Base-by-base conservation (phyloP, 2,888 invertebrate genomes). In the Zaprionus obscuricornis region DNA sequence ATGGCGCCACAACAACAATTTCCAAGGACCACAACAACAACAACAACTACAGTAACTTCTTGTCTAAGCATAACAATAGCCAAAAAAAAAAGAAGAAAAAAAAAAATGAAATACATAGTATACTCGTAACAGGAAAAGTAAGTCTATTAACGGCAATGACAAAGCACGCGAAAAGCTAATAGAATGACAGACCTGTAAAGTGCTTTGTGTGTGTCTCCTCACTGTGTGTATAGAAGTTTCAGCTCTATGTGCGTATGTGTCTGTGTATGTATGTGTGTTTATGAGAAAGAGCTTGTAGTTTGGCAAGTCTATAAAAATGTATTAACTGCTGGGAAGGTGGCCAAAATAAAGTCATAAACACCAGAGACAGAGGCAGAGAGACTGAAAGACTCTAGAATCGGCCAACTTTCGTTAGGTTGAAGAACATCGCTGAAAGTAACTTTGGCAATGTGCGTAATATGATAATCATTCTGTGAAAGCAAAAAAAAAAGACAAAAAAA, bases 101-200 rank as follows among this genome's bases (percentile, higher is more conserved):
- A 43, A 29, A 24, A 22, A 36, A 52, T 13, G 45, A 37, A 27
- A 20, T 43, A 26, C 39, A 57, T 33, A 56, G 57, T 47, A 39
- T 43, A 3, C 34, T 16, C 10, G 6, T 3, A 49, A 50, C 50
- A 58, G 62, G 50, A 55, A 72, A 86, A 77, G 74, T 74, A 84
- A 77, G 86, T 86, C 86, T 86, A 81, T 81, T 81, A 81, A 84
- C 82, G 57, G 74, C 84, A 74, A 81, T 84, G 86, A 86, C 81
- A 81, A 74, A 77, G 77, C 74, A 82, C 85, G 82, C 86, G 82
- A 85, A 85, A 85, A 85, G 78, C 82, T 86, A 84, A 81, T 85
- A 81, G 86, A 70, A 81, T 85, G 60, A 74, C 74, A 66, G 60
- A 63, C 63, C 59, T 54, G 49, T 58, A 58, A 74, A 77, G 74